Evolutionary conservation across 1,140 invertebrate genomes (phyloP), one percentile per base, ranked within the genome.

Genomic region (Rhyacophila brunnea): DNA sequence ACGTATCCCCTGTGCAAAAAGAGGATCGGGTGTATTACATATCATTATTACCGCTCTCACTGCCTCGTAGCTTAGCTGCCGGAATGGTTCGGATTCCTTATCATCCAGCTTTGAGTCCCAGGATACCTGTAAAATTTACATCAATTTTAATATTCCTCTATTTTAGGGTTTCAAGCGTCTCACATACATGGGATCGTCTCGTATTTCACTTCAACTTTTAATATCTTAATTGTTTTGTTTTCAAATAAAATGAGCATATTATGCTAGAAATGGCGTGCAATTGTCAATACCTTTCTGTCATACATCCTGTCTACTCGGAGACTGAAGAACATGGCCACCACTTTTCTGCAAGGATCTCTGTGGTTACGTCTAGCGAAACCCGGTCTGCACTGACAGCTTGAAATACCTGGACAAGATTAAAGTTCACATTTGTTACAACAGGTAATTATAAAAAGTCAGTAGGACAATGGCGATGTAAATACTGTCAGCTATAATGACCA

Each of bases 311-410:
- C 92, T 6, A 95, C 85, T 61, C 90, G 81, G 49, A 95, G 74
- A 1, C 90, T 91, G 54, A 95, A 73, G 0, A 91, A 75, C 50
- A 95, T 82, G 0, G 91, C 87, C 2, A 93, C 86, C 9, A 93
- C 85, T 65, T 90, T 82, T 62, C 90, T 84, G 69, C 93, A 96
- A 0, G 89, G 85, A 59, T 90, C 83, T 1, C 91, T 75, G 66
- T 91, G 90, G 55, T 86, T 84, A 1, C 89, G 74, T 48, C 92
- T 79, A 0, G 90, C 91, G 68, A 87, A 94, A 14, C 93, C 92
- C 18, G 70, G 90, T 57, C 91, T 80, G 69, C 94, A 96, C 60
- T 92, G 87, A 69, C 94, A 96, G 49, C 91, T 91, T 7, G 91
- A 94, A n/a, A 95, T 93, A 3, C 92, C 93, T 79, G 66, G 0